Percentiles rank a stretch among this genome's conserved stretches.
phyloP scores from a whole-genome alignment of 1,140 invertebrate species.

The Cheumatopsyche charites region DNA sequence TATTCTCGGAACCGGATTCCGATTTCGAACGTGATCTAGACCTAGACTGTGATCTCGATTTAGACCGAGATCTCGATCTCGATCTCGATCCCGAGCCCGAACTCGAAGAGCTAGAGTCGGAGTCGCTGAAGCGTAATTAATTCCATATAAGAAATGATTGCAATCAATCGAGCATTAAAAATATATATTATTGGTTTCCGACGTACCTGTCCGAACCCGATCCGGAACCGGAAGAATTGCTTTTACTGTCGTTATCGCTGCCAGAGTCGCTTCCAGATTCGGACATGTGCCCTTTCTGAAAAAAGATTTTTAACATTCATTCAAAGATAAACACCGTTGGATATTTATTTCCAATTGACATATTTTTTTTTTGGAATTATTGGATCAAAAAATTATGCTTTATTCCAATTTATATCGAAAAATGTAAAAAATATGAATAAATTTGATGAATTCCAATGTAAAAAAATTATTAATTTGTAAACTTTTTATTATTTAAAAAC shows the following conservation, averaged over 20 bases:
- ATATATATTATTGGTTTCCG: neutral
- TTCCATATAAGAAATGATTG: neutral
- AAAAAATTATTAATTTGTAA: too few relatives aligned
- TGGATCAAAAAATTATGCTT: slow-evolving; percentile 8
- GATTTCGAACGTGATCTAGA: slow-evolving; percentile 50
- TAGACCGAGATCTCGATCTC: neutral
- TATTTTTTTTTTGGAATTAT: slow-evolving; percentile 1
- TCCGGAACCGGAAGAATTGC: slow-evolving; percentile 66
- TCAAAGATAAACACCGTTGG: slow-evolving; percentile 18
- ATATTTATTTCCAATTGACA: slow-evolving; percentile 1
- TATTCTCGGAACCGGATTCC: slow-evolving; percentile 50
- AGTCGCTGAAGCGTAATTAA: slow-evolving; percentile 55
- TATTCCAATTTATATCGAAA: too few relatives aligned
- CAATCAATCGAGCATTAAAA: neutral
- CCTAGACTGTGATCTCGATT: slow-evolving; percentile 52
- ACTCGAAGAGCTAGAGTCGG: slow-evolving; percentile 61
- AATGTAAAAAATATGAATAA: too few relatives aligned
- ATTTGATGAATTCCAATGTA: too few relatives aligned
- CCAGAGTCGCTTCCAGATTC: slow-evolving; percentile 70
- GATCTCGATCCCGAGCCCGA: slow-evolving; percentile 50
- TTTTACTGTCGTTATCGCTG: slow-evolving; percentile 65
- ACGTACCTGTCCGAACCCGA: slow-evolving; percentile 68
- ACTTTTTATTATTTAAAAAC: too few relatives aligned
- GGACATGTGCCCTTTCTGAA: slow-evolving; percentile 66
- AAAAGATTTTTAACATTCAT: slow-evolving; percentile 45